Evolutionary conservation across 2,113 vertebrate species (phyloP), one percentile per base, ranked within the genome.

Genomic region (Procavia capensis): DNA sequence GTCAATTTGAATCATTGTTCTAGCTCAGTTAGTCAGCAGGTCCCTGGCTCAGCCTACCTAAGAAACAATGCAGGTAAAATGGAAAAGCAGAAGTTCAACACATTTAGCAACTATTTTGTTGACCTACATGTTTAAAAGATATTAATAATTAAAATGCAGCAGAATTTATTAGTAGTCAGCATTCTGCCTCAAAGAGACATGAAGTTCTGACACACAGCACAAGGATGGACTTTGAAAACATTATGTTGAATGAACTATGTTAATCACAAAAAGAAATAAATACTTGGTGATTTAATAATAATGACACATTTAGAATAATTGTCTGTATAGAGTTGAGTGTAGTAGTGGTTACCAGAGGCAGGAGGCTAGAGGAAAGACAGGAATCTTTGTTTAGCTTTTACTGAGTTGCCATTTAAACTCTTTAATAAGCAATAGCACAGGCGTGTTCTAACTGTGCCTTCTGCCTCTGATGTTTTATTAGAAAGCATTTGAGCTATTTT

Each of bases 1-100:
- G 92, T 91, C 70, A 96, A 89, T 64, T 96, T 96, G 92, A 96
- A 78, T 97, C 83, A 93, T 97, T 96, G 57, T 91, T 97, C 89
- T 95, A 84, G 22, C 76, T 54, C 43, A 10, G 36, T 95, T 91
- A 54, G 78, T 88, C 91, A 95, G 64, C 47, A 83, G 34, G 8
- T 64, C 72, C 7, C 34, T 91, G 45, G 36, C 31, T 93, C 24
- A 54, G 4, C 79, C 9, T 79, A 75, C 14, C 39, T 66, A 88
- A 91, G 45, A 76, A 83, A 86, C 72, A 70, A 61, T 83, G 83
- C 29, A 93, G 24, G 39, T 83, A 29, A 86, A 86, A 84, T 19
- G 13, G 39, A 11, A 68, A 3, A 22, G 64, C 61, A 74, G 8
- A 75, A 85, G 7, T 29, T 64, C 17, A 1, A 70, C 14, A 50